Evolutionary conservation across 2,113 vertebrate species (phyloP).

Genomic region (Promerops cafer): DNA sequence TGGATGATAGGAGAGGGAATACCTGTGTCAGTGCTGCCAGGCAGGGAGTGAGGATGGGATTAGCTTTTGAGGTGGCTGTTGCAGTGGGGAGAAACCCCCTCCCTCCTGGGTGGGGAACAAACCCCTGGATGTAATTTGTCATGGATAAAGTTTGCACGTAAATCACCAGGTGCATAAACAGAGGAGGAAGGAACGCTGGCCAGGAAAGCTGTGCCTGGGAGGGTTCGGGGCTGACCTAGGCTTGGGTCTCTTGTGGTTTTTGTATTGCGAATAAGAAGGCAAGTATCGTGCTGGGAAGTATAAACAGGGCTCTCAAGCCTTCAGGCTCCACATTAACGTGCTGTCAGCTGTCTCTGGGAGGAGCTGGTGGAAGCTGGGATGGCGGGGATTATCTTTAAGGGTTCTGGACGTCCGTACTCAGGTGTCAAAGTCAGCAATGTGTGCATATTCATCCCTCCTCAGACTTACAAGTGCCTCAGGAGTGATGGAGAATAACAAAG

Average conservation of each 20-base stretch:
- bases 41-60: neutral
- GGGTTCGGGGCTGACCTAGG: neutral
- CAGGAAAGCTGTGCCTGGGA: neutral
- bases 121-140: neutral
- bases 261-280: neutral
- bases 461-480: rapidly evolving
- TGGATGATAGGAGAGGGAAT: neutral
- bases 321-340: rapidly evolving
- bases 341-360: neutral
- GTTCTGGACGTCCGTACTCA: rapidly evolving
- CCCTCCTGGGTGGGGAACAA: neutral
- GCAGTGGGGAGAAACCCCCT: neutral
- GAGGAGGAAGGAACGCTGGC: neutral
- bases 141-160: neutral
- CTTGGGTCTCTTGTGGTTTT: neutral
- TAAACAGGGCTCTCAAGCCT: neutral
- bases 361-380: neutral
- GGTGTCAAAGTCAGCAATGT: rapidly evolving
- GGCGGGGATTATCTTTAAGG: neutral
- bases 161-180: neutral
- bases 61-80: neutral
- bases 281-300: neutral
- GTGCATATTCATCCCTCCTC: rapidly evolving
- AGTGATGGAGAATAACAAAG: neutral
- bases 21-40: neutral